Conservation (phyloP, 2,888 invertebrate genomes). For the Lepidochrysops patricia region DNA sequence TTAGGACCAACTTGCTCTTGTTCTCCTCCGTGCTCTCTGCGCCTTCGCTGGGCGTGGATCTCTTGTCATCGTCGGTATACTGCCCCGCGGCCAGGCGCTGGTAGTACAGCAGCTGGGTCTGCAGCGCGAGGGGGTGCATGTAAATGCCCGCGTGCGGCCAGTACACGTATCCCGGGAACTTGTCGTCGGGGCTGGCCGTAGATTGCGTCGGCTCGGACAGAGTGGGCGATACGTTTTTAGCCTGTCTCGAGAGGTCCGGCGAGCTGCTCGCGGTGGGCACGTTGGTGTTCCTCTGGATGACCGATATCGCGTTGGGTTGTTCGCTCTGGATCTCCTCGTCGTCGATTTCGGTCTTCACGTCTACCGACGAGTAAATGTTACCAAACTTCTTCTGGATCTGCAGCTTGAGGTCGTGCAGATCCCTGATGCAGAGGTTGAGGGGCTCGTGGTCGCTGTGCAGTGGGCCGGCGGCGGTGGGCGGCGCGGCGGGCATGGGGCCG, state of each 20-base stretch:
- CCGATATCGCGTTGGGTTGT: constrained; percentile 61
- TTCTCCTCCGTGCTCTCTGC: constrained; percentile 50
- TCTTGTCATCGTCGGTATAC: constrained; percentile 51
- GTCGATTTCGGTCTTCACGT: constrained; percentile 76
- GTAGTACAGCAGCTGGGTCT: constrained; percentile 82
- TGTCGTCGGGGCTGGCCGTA: constrained; percentile 49
- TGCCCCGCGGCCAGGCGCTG: constrained; percentile 79
- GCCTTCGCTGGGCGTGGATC: constrained; percentile 47
- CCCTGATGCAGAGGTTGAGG: constrained; percentile 87
- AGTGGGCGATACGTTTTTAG: constrained; percentile 46
- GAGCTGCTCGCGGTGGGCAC: constrained; percentile 57
- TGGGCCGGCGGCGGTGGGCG: constrained; percentile 44
- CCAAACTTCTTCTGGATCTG: constrained; percentile 77
- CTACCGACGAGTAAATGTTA: constrained; percentile 75
- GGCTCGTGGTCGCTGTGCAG: constrained; percentile 78
- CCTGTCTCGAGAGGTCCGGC: constrained; percentile 50
- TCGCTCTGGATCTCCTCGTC: constrained; percentile 64
- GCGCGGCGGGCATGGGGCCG: constrained; percentile 52
- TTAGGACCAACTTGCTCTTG: constrained; percentile 58
- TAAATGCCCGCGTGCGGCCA: constrained; percentile 83
- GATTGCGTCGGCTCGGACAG: constrained; percentile 56
- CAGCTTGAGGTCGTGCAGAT: constrained; percentile 80
- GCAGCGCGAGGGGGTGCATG: constrained; percentile 82
- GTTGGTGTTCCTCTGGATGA: constrained; percentile 62
- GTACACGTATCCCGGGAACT: constrained; percentile 75